Evolutionary conservation across 2,888 invertebrate genomes (phyloP).

Genomic region (Tethea ocularis): DNA sequence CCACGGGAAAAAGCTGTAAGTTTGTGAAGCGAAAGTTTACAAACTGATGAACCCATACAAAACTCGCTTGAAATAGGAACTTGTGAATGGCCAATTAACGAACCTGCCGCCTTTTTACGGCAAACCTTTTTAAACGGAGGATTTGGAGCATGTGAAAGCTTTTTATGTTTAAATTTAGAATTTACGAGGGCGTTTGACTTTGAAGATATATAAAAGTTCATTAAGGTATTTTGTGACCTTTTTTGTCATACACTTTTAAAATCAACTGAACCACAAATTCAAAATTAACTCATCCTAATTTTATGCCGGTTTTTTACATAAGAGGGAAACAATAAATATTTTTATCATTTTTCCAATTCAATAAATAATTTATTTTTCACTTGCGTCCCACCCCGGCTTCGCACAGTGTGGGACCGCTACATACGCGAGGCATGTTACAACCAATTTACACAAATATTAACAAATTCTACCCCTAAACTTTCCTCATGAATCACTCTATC

Average conservation of each 20-base stretch:
- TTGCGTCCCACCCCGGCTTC: too few species aligned
- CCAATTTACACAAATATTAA: too few species aligned
- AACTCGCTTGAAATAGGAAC: neutral
- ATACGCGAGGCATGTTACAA: too few species aligned
- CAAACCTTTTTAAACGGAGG: neutral
- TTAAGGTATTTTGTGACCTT: neutral
- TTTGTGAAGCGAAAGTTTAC: neutral
- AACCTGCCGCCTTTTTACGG: neutral
- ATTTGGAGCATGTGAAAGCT: neutral
- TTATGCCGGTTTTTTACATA: too few species aligned
- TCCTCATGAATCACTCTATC: too few species aligned
- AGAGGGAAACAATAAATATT: too few species aligned
- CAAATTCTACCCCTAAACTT: too few species aligned
- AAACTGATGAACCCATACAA: slow-evolving; percentile 4
- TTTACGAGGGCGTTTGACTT: neutral
- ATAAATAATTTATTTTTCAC: too few species aligned
- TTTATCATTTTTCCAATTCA: neutral
- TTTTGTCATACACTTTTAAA: neutral
- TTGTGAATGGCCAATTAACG: neutral
- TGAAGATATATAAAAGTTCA: neutral
- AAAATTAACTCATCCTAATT: neutral
- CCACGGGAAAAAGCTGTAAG: neutral
- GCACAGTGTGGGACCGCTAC: too few species aligned
- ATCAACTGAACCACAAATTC: neutral
- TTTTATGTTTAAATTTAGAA: neutral